A percentile compares a stretch with the other conserved stretches of the same genome.
Evolutionary conservation across 1,140 invertebrate species (phyloP).

Genomic region (Ceratitis capitata): DNA sequence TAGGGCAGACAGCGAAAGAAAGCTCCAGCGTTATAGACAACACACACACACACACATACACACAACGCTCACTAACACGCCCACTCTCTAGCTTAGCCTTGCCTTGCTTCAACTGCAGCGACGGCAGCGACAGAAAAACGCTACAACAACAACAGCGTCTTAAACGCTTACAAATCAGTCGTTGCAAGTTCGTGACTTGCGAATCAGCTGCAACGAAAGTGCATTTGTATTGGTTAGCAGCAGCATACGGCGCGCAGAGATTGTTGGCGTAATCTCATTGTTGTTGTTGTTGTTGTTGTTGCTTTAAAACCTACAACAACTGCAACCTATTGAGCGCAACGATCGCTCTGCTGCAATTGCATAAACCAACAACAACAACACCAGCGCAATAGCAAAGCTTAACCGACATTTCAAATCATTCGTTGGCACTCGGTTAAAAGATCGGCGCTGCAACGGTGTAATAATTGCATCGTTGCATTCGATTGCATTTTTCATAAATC

Average conservation of each 20-base stretch:
- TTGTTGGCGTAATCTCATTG: background rate
- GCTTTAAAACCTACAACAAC: background rate
- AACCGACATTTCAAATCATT: background rate
- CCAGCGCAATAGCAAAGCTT: background rate
- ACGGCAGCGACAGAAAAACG: no score
- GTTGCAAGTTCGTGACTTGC: slow-evolving; percentile 14
- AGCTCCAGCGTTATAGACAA: background rate
- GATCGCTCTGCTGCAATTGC: background rate
- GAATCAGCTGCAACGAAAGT: background rate
- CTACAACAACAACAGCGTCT: background rate
- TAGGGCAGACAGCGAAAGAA: background rate
- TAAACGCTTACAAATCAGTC: background rate
- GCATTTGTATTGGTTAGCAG: background rate
- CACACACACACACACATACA: background rate
- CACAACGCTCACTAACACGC: background rate
- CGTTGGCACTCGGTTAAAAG: background rate
- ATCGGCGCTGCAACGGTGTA: background rate
- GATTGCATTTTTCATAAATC: background rate
- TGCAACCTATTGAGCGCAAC: background rate
- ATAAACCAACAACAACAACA: background rate
- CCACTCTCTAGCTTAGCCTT: background rate
- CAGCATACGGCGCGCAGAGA: background rate
- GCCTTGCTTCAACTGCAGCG: no score
- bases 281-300: background rate
- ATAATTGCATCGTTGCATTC: slow-evolving; percentile 11